Conservation (phyloP, 1,140 invertebrate species). For the Caenorhabditis latens region DNA sequence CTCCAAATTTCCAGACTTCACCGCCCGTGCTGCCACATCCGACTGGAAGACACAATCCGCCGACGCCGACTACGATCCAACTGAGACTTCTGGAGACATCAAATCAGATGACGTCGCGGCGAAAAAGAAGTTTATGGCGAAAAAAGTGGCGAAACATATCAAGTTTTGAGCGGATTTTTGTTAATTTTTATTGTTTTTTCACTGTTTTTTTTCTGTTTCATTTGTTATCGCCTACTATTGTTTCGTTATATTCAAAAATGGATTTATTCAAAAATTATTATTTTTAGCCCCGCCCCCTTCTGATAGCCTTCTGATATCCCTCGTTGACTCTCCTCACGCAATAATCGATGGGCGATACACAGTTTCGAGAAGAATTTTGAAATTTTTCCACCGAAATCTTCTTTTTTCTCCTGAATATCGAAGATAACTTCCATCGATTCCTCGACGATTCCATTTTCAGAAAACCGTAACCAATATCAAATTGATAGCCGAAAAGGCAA, state of each 20-base stretch:
- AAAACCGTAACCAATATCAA: constrained; percentile 27
- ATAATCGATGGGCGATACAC: background rate
- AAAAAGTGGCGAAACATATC: constrained; percentile 19
- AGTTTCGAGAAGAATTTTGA: background rate
- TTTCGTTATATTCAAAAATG: background rate
- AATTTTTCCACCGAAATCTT: too few species aligned
- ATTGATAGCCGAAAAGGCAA: constrained; percentile 24
- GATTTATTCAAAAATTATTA: background rate
- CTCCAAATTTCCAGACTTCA: constrained; percentile 8
- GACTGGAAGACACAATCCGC: constrained; percentile 30
- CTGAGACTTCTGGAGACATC: background rate
- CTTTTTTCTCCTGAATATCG: background rate
- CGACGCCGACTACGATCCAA: constrained; percentile 43
- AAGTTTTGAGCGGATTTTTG: constrained; percentile 11
- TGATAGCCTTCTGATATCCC: constrained; percentile 25
- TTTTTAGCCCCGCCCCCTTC: background rate
- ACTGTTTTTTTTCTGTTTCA: too few species aligned
- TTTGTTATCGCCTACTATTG: too few species aligned
- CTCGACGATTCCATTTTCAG: background rate
- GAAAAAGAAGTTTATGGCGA: background rate
- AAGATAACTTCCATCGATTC: background rate
- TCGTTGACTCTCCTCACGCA: constrained; percentile 18
- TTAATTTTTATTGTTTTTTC: background rate
- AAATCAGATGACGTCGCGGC: too few species aligned
- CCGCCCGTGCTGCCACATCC: constrained; percentile 38